phyloP scores from a whole-genome alignment of 2,113 vertebrate species.

The Macrotis lagotis region DNA sequence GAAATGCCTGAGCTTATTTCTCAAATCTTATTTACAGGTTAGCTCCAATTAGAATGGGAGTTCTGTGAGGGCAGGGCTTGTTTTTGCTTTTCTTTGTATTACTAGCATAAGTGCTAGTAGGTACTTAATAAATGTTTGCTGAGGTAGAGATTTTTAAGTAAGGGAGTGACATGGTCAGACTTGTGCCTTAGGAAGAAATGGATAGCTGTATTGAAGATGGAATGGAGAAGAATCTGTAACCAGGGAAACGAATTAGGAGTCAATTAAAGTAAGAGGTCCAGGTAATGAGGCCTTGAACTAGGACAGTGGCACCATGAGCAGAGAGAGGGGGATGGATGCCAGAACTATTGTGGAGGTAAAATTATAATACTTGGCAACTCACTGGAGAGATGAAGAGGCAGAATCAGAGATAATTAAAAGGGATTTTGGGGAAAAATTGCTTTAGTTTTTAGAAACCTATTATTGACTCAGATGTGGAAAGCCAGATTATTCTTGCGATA shows the following conservation, averaged over 20 bases:
- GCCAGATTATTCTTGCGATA: neutral
- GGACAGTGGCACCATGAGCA: neutral
- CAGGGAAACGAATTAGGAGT: neutral
- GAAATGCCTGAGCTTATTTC: neutral
- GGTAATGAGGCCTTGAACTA: neutral
- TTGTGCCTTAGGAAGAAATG: neutral
- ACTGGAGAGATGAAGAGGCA: neutral
- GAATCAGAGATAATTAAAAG: neutral
- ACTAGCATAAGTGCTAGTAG: neutral
- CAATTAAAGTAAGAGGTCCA: neutral
- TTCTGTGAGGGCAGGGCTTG: neutral
- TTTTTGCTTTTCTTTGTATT: neutral
- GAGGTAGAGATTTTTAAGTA: neutral
- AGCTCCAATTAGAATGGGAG: neutral
- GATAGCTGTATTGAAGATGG: neutral
- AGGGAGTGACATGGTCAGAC: neutral
- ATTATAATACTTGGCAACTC: neutral
- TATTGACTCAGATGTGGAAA: neutral
- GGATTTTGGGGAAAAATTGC: neutral
- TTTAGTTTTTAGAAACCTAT: neutral
- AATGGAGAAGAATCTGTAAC: neutral
- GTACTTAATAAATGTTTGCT: neutral
- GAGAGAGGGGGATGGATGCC: neutral
- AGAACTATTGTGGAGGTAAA: neutral
- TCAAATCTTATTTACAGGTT: neutral